phyloP scores from a whole-genome alignment of 2,888 invertebrate genomes.

The Drosophila paucipuncta region DNA sequence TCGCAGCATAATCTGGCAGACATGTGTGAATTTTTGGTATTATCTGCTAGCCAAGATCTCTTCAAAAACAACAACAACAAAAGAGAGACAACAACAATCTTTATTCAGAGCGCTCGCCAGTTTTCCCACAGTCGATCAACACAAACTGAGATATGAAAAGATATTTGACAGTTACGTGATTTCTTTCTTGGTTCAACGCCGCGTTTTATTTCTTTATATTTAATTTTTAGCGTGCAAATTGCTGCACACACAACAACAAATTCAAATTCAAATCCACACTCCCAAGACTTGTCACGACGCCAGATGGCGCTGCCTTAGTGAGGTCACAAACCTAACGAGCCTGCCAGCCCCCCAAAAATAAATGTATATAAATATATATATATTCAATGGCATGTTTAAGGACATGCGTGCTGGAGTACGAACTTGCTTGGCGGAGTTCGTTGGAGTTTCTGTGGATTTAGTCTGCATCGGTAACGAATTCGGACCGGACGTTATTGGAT shows the following conservation, averaged over 20 bases:
- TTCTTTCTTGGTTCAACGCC: conserved; percentile 60
- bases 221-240: conserved; percentile 52
- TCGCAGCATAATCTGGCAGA: conserved; percentile 78
- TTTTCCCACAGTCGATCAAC: conserved; percentile 82
- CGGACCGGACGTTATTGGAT: conserved; percentile 46
- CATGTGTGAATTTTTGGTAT: conserved; percentile 74
- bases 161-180: conserved; percentile 83
- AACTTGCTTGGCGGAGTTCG: conserved; percentile 49
- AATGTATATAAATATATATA: background rate
- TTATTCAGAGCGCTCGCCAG: conserved; percentile 46
- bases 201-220: conserved; percentile 35
- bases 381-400: conserved; percentile 40
- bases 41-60: conserved; percentile 67
- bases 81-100: conserved; percentile 38
- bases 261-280: conserved; percentile 17
- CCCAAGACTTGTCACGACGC: conserved; percentile 33
- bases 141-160: conserved; percentile 75
- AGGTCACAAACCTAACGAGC: conserved; percentile 61
- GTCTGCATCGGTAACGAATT: conserved; percentile 47
- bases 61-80: conserved; percentile 34
- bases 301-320: conserved; percentile 68
- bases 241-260: conserved; percentile 31
- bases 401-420: conserved; percentile 75
- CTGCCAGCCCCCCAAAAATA: conserved; percentile 33
- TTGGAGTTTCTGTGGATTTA: conserved; percentile 48